Evolutionary conservation across 1,140 invertebrate species (phyloP).

Genomic region (Anoplophora glabripennis): DNA sequence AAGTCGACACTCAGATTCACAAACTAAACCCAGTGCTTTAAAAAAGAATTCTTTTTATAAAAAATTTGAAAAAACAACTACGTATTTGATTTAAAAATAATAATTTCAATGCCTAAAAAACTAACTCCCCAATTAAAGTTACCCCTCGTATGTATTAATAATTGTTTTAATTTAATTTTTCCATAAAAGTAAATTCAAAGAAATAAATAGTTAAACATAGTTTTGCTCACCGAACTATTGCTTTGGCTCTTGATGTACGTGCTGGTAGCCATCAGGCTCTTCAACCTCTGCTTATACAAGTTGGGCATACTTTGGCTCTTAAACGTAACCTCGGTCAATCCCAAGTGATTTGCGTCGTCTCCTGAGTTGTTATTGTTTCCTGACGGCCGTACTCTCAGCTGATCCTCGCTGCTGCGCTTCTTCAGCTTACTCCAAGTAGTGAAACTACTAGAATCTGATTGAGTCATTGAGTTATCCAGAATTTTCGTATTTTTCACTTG

Average conservation of each 20-base stretch:
- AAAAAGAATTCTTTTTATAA: too few relatives aligned
- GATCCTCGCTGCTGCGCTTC: constrained; percentile 53
- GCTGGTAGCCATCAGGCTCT: constrained; percentile 27
- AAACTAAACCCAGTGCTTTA: too few relatives aligned
- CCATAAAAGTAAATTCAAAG: not conserved
- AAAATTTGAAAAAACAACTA: too few relatives aligned
- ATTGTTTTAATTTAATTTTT: constrained; percentile 3
- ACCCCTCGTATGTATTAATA: too few relatives aligned
- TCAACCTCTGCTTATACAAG: constrained; percentile 51
- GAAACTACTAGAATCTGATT: constrained; percentile 74
- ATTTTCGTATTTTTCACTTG: constrained; percentile 24
- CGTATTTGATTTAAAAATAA: too few relatives aligned
- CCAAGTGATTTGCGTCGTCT: constrained; percentile 51
- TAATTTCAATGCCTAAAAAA: too few relatives aligned
- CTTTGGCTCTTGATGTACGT: constrained; percentile 48
- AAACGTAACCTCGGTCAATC: constrained; percentile 49
- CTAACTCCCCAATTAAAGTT: too few relatives aligned
- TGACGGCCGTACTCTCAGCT: constrained; percentile 64
- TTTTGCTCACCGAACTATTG: constrained; percentile 58
- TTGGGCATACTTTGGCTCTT: constrained; percentile 78
- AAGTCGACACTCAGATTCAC: too few relatives aligned
- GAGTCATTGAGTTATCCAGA: constrained; percentile 73
- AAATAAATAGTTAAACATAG: not conserved
- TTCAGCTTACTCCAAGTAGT: constrained; percentile 83
- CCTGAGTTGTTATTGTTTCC: constrained; percentile 69